phyloP scores from a whole-genome alignment of 2,113 vertebrate species.

The Oxyura jamaicensis region DNA sequence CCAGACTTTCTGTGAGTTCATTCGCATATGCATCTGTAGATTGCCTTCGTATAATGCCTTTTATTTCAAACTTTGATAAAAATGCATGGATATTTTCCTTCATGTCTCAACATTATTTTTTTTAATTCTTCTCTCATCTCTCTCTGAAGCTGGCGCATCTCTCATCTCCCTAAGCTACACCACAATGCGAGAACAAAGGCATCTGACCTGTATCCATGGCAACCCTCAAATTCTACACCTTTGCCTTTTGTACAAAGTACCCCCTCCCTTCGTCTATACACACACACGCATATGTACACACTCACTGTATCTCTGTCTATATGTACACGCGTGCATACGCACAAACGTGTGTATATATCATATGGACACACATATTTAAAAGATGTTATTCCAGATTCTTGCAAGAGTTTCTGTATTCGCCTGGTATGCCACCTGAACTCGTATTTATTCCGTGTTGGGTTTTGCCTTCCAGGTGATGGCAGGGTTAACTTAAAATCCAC shows the following conservation, averaged over 20 bases:
- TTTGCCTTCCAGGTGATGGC: not conserved
- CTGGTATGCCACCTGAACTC: not conserved
- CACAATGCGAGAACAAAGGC: constrained; percentile 65
- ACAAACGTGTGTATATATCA: not conserved
- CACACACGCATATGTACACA: not conserved
- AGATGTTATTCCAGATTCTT: not conserved
- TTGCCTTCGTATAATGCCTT: not conserved
- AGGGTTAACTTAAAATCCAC: constrained; percentile 36
- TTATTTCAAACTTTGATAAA: constrained; percentile 12
- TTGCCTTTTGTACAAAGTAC: constrained; percentile 53
- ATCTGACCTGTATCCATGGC: constrained; percentile 73
- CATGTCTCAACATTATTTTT: not conserved
- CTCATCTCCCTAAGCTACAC: constrained; percentile 63
- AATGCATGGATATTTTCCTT: constrained; percentile 5
- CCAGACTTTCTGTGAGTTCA: not conserved
- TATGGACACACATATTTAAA: not conserved
- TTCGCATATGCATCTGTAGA: not conserved
- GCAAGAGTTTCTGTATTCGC: not conserved
- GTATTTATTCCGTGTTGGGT: not conserved
- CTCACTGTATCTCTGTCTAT: not conserved
- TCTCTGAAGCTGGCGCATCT: constrained; percentile 21
- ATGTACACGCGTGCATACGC: accelerated
- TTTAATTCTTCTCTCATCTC: not conserved
- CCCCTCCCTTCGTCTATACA: constrained; percentile 22
- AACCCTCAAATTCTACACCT: constrained; percentile 72